Evolutionary conservation across 2,797 vertebrate genomes (phyloP).

Genomic region (Tiaroga cobitis): DNA sequence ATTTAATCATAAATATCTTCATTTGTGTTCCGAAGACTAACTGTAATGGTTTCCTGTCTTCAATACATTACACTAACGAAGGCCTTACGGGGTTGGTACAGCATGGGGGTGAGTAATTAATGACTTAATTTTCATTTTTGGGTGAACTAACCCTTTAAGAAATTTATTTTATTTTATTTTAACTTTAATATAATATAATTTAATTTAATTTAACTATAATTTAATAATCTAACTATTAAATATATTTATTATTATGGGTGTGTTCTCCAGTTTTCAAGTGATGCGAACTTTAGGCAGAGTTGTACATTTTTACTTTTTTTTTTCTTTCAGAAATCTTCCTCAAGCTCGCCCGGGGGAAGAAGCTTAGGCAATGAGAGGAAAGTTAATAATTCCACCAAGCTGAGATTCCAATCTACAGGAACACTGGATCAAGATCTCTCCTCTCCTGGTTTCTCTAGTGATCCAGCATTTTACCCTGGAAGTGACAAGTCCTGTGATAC

Average conservation of each 20-base stretch:
- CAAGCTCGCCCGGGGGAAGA: slow-evolving; percentile 92
- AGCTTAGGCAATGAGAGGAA: slow-evolving; percentile 92
- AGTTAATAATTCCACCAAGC: slow-evolving; percentile 83
- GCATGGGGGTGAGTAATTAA: too few species aligned
- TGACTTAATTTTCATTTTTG: too few species aligned
- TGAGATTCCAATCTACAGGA: slow-evolving; percentile 89
- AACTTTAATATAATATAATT: neutral
- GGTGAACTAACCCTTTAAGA: too few species aligned
- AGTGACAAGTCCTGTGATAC: slow-evolving; percentile 97
- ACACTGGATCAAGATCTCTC: slow-evolving; percentile 84
- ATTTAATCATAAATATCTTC: too few species aligned
- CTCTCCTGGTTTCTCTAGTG: slow-evolving; percentile 83
- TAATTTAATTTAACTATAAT: neutral
- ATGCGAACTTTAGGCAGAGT: neutral
- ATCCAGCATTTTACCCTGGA: slow-evolving; percentile 90
- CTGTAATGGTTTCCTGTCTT: too few species aligned
- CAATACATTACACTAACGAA: too few species aligned
- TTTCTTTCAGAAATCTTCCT: slow-evolving; percentile 83
- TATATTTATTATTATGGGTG: neutral
- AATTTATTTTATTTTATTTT: neutral
- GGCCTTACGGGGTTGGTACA: too few species aligned
- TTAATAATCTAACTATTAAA: neutral
- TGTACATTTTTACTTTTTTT: neutral
- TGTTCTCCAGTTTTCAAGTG: neutral
- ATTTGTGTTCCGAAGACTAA: too few species aligned